Conservation (phyloP, 2,888 invertebrate species). For the Chesias legatella region DNA sequence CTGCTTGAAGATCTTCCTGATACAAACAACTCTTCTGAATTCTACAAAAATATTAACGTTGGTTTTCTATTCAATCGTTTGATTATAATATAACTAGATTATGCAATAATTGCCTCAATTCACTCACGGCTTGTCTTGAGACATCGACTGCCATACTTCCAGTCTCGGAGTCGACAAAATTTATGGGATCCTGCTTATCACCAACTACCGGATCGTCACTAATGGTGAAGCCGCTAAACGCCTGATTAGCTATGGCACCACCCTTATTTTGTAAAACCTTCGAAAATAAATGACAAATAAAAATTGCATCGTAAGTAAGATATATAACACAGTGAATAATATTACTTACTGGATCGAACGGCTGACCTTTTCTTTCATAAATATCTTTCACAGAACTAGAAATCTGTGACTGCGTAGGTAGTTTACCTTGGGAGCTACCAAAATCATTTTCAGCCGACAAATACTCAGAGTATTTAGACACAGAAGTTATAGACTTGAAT, state of each 20-base stretch:
- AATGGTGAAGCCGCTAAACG: constrained; percentile 66
- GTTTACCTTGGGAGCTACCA: constrained; percentile 24
- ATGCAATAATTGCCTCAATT: not conserved
- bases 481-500: constrained; percentile 50
- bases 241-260: constrained; percentile 50
- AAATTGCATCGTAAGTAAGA: constrained; percentile 1
- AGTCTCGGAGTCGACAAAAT: constrained; percentile 61
- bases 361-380: constrained; percentile 55
- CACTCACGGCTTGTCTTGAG: constrained; percentile 53
- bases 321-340: constrained; percentile 1
- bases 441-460: constrained; percentile 49
- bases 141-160: constrained; percentile 48
- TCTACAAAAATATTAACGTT: constrained; percentile 35
- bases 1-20: constrained; percentile 62
- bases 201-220: constrained; percentile 44
- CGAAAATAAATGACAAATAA: constrained; percentile 12
- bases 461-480: constrained; percentile 54
- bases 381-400: constrained; percentile 48
- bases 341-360: constrained; percentile 36
- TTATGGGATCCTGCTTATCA: constrained; percentile 53
- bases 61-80: not conserved
- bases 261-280: constrained; percentile 36
- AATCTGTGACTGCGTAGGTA: constrained; percentile 15
- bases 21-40: constrained; percentile 63
- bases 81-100: not conserved